A percentile compares a stretch with the other conserved stretches of the same genome.
Evolutionary conservation across 2,113 vertebrate genomes (phyloP).

Genomic region (Gobiocypris rarus): DNA sequence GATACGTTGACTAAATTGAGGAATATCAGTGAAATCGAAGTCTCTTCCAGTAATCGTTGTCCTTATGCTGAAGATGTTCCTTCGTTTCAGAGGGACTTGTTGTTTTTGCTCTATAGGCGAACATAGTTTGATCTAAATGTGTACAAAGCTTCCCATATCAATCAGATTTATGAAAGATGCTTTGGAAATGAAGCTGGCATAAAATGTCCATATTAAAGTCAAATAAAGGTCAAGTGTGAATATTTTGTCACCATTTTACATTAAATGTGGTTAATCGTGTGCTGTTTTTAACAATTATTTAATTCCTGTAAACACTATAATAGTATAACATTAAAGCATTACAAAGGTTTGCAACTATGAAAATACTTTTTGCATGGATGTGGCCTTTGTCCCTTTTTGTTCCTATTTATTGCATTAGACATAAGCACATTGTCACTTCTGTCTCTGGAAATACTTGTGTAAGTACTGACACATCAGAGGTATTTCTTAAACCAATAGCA

Average conservation of each 20-base stretch:
- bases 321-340: conserved; percentile 14
- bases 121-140: not conserved
- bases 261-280: conserved; percentile 10
- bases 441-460: not conserved
- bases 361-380: not conserved
- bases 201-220: not conserved
- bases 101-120: not conserved
- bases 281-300: conserved; percentile 8
- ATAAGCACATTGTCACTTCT: not conserved
- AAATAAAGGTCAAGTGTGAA: conserved; percentile 25
- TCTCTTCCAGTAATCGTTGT: conserved; percentile 22
- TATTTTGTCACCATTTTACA: not conserved
- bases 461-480: not conserved
- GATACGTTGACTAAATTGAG: conserved; percentile 45
- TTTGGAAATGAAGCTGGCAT: conserved; percentile 9
- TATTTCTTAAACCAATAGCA: conserved; percentile 14
- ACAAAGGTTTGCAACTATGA: conserved; percentile 1
- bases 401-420: conserved; percentile 10
- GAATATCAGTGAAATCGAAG: not conserved
- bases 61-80: not conserved
- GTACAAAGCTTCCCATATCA: conserved; percentile 10
- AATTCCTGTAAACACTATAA: conserved; percentile 21
- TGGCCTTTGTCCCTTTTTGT: not conserved
- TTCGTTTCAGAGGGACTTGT: conserved; percentile 36
- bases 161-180: not conserved